Evolutionary conservation across 2,797 vertebrate species (phyloP), one percentile per base, ranked within the genome.

Genomic region (Eutrigla gurnardus): DNA sequence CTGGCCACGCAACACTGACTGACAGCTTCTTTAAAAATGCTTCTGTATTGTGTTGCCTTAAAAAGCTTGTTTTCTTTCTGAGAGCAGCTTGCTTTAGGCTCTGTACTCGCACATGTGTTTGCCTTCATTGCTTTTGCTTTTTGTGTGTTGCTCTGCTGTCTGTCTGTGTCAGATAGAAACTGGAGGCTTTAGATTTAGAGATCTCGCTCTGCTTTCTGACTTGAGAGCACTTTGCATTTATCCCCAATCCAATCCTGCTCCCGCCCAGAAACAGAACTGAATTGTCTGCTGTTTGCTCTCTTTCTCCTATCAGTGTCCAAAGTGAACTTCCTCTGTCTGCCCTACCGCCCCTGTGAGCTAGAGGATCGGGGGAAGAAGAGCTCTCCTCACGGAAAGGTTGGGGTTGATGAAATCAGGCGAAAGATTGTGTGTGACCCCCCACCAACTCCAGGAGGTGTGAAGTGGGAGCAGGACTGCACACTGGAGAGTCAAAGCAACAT

Each of bases 301-400:
- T 65, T 40, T 70, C 71, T 72, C 52, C 50, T 60, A 83, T 65
- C 70, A 93, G 94, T 65, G 53, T 76, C 66, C 47, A 91, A 86
- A 68, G 85, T 92, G 43, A 85, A 80, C 46, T 89, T 94, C 63
- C 14, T 17, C 63, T 95, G 94, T 65, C 65, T 81, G 58, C 86
- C 86, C 10, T 83, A 89, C 85, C 84, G 17, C 60, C 81, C 72
- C 17, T 91, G 89, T 58, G 65, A 81, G 47, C 69, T 3, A 68
- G 50, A 17, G 7, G 69, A 36, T 42, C 58, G 5, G 55, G 3
- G 65, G 1, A 11, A 62, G 2, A 37, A 52, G 25, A 25, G 25
- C 25, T 25, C 25, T 25, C 25, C 2, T 25, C 25, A 60, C 9
- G 13, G 3, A 33, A 67, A 45, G 57, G 71, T 6, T 14, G 64